phyloP scores from a whole-genome alignment of 1,140 invertebrate species.

The Drosophila busckii region DNA sequence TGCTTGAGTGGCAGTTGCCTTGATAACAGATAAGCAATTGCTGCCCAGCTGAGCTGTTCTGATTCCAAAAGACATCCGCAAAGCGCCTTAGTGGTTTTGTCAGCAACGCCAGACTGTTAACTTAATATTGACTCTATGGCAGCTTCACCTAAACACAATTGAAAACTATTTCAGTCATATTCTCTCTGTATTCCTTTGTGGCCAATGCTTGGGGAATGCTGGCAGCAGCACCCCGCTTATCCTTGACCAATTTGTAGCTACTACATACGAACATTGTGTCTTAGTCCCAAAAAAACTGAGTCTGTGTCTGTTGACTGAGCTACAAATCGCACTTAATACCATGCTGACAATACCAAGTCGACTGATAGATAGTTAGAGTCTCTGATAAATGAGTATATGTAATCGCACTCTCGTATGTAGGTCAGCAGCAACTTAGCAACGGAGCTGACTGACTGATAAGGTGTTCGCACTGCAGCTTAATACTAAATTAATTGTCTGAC shows the following conservation, averaged over 20 bases:
- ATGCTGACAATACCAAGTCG: conserved; percentile 3
- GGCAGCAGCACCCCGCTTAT: too few species aligned
- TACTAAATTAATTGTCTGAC: conserved; percentile 20
- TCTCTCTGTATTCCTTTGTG: too few species aligned
- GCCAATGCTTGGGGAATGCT: conserved; percentile 2
- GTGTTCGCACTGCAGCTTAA: conserved; percentile 25
- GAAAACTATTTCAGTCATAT: conserved; percentile 74
- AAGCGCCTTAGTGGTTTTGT: conserved; percentile 39
- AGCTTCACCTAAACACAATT: conserved; percentile 36
- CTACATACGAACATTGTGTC: background rate
- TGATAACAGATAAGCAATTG: conserved; percentile 62
- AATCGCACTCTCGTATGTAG: conserved; percentile 21
- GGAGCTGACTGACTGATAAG: conserved; percentile 7
- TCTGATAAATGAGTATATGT: conserved; percentile 33
- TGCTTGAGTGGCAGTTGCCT: conserved; percentile 38
- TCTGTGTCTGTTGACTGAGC: conserved; percentile 15
- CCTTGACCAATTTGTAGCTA: conserved; percentile 33
- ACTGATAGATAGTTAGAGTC: background rate
- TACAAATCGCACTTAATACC: conserved; percentile 23
- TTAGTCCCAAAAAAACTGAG: background rate
- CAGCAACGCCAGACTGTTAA: conserved; percentile 35
- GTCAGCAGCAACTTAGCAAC: conserved; percentile 1
- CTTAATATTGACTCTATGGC: conserved; percentile 64
- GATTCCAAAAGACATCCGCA: conserved; percentile 35
- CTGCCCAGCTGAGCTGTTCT: conserved; percentile 26